A percentile compares a stretch with the other conserved stretches of the same genome.
phyloP scores from a whole-genome alignment of 2,113 vertebrate genomes.

The Pitta sordida region DNA sequence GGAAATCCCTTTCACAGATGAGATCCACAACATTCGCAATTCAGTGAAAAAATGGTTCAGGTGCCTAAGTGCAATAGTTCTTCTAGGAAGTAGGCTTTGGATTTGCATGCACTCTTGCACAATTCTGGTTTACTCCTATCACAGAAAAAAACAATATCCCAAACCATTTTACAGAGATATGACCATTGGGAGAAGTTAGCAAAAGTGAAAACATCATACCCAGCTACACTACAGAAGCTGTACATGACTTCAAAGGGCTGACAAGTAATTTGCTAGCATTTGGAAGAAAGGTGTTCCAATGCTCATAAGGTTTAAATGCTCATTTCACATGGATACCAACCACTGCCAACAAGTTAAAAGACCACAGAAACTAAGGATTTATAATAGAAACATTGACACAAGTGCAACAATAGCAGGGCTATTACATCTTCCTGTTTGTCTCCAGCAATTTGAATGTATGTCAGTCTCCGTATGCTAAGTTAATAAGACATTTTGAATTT shows the following conservation, averaged over 20 bases:
- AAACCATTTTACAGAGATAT: accelerated
- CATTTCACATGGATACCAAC: neutral
- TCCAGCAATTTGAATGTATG: conserved; percentile 21
- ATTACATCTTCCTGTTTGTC: neutral
- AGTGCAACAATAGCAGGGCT: neutral
- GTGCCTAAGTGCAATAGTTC: neutral
- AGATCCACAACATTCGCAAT: neutral
- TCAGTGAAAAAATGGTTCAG: neutral
- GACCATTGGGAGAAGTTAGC: neutral
- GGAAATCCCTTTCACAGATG: neutral
- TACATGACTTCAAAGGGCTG: neutral
- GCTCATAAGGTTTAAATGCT: conserved; percentile 5
- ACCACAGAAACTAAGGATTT: conserved; percentile 42
- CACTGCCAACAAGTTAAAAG: conserved; percentile 31
- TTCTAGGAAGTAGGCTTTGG: neutral
- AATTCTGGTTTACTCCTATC: neutral
- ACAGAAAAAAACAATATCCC: neutral
- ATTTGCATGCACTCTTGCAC: accelerated
- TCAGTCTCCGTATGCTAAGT: conserved; percentile 10
- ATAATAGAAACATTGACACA: conserved; percentile 24
- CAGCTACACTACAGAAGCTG: neutral
- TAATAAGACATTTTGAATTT: conserved; percentile 64
- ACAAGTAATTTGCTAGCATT: neutral
- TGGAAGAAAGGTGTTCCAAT: neutral
- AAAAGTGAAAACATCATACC: neutral